These are phyloP conservation scores for Leptopilina syphax DNA, from an alignment of 2,888 invertebrate genomes.

Conservation along the genomic window DNA sequence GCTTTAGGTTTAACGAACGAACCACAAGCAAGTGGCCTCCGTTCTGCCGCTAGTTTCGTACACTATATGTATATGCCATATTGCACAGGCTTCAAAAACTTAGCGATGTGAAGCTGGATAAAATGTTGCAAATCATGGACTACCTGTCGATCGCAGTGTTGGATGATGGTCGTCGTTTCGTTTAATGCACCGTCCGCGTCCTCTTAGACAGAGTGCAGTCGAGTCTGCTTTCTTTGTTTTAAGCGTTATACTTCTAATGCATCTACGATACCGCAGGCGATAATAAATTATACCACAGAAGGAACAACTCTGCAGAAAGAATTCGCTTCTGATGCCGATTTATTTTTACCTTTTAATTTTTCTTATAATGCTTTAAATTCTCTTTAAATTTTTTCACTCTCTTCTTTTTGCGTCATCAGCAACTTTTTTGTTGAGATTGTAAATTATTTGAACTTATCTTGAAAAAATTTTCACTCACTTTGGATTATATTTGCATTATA, in stretches of 20 bases:
- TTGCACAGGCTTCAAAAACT: slow-evolving; percentile 57
- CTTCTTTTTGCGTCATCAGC: too few species aligned
- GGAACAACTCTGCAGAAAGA: not conserved
- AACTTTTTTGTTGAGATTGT: too few species aligned
- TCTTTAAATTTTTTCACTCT: not conserved
- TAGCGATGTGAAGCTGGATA: slow-evolving; percentile 67
- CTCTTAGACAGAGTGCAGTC: slow-evolving; percentile 47
- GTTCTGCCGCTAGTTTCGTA: slow-evolving; percentile 15
- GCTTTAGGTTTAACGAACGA: slow-evolving; percentile 22
- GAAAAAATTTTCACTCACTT: too few species aligned
- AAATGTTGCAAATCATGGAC: slow-evolving; percentile 76
- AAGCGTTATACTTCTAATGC: slow-evolving; percentile 54
- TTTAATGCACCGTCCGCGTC: slow-evolving; percentile 52
- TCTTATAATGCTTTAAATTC: slow-evolving; percentile 11
- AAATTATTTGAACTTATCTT: too few species aligned
- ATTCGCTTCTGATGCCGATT: slow-evolving; percentile 15
- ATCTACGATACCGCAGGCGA: slow-evolving; percentile 36
- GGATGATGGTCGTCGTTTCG: slow-evolving; percentile 48
- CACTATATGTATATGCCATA: slow-evolving; percentile 53
- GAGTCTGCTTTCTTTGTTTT: slow-evolving; percentile 56
- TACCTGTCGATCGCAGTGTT: slow-evolving; percentile 71
- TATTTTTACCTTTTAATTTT: slow-evolving; percentile 1
- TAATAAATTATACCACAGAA: slow-evolving; percentile 26
- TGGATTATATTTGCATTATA: too few species aligned
- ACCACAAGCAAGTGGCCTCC: not conserved